A percentile compares a stretch with the other conserved stretches of the same genome.
Conservation (phyloP, 2,113 vertebrate species). For the Gadus chalcogrammus region DNA sequence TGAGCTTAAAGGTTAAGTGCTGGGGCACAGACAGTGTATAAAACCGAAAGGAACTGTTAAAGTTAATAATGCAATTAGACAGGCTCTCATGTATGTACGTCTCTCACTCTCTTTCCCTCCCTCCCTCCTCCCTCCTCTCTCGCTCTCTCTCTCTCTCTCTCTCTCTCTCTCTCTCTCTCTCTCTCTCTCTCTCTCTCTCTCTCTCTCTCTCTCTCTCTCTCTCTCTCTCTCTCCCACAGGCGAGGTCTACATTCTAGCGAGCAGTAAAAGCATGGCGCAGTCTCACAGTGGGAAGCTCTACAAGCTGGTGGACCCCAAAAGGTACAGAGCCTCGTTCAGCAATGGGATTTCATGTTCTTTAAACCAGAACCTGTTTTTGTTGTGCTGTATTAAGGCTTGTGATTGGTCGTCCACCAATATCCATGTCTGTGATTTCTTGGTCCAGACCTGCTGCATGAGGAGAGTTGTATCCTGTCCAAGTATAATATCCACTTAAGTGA, state of each 20-base stretch:
- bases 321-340: conserved; percentile 66
- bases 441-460: no score
- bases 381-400: background rate
- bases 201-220: conserved; percentile 6
- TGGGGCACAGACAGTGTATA: background rate
- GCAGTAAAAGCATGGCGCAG: conserved; percentile 92
- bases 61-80: conserved; percentile 7
- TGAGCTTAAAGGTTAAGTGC: background rate
- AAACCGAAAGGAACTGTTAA: background rate
- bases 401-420: no score
- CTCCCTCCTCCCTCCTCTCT: no score
- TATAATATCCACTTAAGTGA: no score
- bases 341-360: no score
- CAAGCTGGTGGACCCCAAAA: conserved; percentile 95
- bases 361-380: background rate
- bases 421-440: background rate
- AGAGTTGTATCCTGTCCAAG: no score
- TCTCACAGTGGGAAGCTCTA: conserved; percentile 93
- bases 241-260: conserved; percentile 93
- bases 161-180: background rate
- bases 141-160: background rate
- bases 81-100: conserved; percentile 14
- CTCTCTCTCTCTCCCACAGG: conserved; percentile 66
- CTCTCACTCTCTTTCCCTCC: background rate
- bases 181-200: conserved; percentile 2